phyloP scores from a whole-genome alignment of 2,797 vertebrate species.

The Trachurus trachurus region DNA sequence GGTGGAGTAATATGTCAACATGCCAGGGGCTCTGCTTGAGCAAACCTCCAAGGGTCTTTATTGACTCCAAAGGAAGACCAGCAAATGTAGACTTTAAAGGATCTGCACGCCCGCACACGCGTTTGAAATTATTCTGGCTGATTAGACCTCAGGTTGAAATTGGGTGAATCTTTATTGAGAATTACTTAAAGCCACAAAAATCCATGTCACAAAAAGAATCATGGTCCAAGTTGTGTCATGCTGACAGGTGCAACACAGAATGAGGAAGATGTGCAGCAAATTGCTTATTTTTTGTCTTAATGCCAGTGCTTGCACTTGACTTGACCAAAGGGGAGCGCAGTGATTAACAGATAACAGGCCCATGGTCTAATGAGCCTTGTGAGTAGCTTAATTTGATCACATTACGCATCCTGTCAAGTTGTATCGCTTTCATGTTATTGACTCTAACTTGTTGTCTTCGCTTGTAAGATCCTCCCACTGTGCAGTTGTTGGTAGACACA shows the following conservation, averaged over 20 bases:
- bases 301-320: background rate
- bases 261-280: background rate
- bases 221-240: background rate
- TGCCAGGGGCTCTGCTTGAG: slow-evolving; percentile 64
- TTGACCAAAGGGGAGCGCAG: slow-evolving; percentile 6
- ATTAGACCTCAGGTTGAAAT: slow-evolving; percentile 47
- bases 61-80: slow-evolving; percentile 64
- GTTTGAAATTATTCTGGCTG: slow-evolving; percentile 38
- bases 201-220: slow-evolving; percentile 11
- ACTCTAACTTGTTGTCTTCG: background rate
- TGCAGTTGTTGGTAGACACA: background rate
- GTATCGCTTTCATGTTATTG: slow-evolving; percentile 6
- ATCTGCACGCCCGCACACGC: slow-evolving; percentile 14
- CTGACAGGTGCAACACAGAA: background rate
- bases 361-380: background rate
- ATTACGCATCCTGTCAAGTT: background rate
- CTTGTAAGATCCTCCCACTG: background rate
- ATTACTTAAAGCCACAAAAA: slow-evolving; percentile 17
- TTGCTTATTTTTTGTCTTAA: slow-evolving; percentile 5
- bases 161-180: slow-evolving; percentile 21
- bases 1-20: slow-evolving; percentile 71
- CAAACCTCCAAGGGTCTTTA: slow-evolving; percentile 71
- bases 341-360: slow-evolving; percentile 23
- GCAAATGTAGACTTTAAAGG: slow-evolving; percentile 51
- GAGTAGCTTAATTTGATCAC: slow-evolving; percentile 19